These are phyloP conservation scores for Platysteira castanea DNA, from an alignment of 2,113 vertebrate species.

Conservation along the genomic window DNA sequence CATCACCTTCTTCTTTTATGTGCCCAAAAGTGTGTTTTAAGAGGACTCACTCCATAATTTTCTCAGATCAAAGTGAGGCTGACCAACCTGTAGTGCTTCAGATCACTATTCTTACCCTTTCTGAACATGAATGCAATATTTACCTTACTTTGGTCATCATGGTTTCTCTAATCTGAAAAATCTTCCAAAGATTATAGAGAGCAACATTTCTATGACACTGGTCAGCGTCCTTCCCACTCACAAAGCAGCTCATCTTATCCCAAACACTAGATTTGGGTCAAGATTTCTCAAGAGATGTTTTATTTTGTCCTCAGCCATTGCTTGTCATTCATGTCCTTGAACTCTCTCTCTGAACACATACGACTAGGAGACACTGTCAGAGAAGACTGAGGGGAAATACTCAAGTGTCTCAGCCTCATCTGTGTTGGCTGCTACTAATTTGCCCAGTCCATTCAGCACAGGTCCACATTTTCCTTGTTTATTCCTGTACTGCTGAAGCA, in stretches of 20 bases:
- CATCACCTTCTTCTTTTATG: neutral
- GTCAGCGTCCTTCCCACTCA: neutral
- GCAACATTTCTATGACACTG: neutral
- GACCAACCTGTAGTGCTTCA: neutral
- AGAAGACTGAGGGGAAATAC: neutral
- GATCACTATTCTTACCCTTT: neutral
- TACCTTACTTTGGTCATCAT: neutral
- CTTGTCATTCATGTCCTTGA: neutral
- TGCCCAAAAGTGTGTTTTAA: neutral
- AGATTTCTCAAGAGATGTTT: neutral
- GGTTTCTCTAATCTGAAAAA: neutral
- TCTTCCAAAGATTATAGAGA: neutral
- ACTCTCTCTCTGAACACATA: neutral
- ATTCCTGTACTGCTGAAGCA: neutral
- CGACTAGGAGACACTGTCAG: neutral
- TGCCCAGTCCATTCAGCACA: neutral
- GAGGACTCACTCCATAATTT: neutral
- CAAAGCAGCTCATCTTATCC: neutral
- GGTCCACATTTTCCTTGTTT: neutral
- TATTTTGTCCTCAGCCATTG: neutral
- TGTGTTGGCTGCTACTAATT: neutral
- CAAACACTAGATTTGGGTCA: neutral
- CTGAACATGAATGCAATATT: neutral
- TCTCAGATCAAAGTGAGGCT: neutral
- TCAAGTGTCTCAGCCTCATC: neutral